Evolutionary conservation across 2,888 invertebrate genomes (phyloP).

Genomic region (Drosophila atroscutellata): DNA sequence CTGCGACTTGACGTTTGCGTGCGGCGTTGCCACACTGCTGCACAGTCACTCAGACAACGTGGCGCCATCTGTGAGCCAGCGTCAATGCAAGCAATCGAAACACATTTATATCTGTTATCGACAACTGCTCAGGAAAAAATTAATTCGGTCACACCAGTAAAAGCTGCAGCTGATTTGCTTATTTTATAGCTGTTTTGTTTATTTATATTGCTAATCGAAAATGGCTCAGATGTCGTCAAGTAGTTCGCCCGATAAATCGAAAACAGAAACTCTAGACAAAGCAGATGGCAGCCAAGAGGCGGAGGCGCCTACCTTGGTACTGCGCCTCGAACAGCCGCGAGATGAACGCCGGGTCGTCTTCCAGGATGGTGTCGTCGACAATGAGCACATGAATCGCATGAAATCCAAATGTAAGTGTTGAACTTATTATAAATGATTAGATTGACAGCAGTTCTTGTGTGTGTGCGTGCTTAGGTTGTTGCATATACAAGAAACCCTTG

Average conservation of each 20-base stretch:
- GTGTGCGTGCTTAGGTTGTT: constrained; percentile 89
- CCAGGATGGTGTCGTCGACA: constrained; percentile 96
- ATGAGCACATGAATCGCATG: constrained; percentile 97
- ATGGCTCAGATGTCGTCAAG: constrained; percentile 53
- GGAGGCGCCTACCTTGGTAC: constrained; percentile 62
- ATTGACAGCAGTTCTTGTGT: neutral
- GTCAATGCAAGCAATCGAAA: neutral
- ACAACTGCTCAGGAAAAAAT: neutral
- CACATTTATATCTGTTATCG: constrained; percentile 4
- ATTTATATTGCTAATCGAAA: constrained; percentile 25
- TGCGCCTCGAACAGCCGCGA: constrained; percentile 90
- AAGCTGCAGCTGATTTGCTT: constrained; percentile 16
- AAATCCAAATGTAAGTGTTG: constrained; percentile 97
- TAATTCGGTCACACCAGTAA: neutral
- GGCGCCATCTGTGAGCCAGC: neutral
- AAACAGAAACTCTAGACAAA: constrained; percentile 53
- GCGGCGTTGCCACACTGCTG: constrained; percentile 57
- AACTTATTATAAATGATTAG: neutral
- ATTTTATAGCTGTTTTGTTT: constrained; percentile 32
- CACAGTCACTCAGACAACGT: neutral
- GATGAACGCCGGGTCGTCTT: constrained; percentile 93
- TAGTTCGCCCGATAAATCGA: constrained; percentile 19
- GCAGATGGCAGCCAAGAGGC: constrained; percentile 23
- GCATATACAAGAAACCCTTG: constrained; percentile 96
- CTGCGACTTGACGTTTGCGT: constrained; percentile 61